phyloP scores from a whole-genome alignment of 2,113 vertebrate species.

The Lota lota region DNA sequence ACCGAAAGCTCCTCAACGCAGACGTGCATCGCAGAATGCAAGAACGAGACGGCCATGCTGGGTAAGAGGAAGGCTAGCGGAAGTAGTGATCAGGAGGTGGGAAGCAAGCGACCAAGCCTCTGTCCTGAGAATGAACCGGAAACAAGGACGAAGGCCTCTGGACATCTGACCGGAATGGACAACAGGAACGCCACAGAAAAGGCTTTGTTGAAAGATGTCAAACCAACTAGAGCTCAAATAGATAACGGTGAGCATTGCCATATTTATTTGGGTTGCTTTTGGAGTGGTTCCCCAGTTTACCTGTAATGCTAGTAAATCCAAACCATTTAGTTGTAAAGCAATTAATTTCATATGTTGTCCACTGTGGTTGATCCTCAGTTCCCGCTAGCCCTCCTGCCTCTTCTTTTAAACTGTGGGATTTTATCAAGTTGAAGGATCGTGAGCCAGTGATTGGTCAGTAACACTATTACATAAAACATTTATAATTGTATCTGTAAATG shows the following conservation, averaged over 20 bases:
- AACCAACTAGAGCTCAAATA: background rate
- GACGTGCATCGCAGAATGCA: background rate
- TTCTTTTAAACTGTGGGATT: background rate
- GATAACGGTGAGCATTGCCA: slow-evolving; percentile 12
- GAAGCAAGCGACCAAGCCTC: slow-evolving; percentile 4
- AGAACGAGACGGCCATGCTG: background rate
- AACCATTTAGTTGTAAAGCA: background rate
- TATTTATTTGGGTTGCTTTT: too few relatives aligned
- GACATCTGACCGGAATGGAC: background rate
- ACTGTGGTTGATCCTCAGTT: slow-evolving; percentile 2
- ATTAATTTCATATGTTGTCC: background rate
- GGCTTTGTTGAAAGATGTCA: too few relatives aligned
- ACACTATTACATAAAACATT: background rate
- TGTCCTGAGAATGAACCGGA: background rate
- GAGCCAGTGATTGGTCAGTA: slow-evolving; percentile 37
- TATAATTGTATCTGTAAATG: background rate
- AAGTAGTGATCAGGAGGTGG: background rate
- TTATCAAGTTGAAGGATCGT: background rate
- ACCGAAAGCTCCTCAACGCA: background rate
- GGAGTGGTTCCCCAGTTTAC: too few relatives aligned
- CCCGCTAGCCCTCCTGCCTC: background rate
- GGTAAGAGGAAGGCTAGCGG: background rate
- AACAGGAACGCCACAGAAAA: background rate
- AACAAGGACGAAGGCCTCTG: background rate
- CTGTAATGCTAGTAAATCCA: too few relatives aligned